Base-by-base conservation (phyloP, 2,113 vertebrate genomes). In the Chamaea fasciata region DNA sequence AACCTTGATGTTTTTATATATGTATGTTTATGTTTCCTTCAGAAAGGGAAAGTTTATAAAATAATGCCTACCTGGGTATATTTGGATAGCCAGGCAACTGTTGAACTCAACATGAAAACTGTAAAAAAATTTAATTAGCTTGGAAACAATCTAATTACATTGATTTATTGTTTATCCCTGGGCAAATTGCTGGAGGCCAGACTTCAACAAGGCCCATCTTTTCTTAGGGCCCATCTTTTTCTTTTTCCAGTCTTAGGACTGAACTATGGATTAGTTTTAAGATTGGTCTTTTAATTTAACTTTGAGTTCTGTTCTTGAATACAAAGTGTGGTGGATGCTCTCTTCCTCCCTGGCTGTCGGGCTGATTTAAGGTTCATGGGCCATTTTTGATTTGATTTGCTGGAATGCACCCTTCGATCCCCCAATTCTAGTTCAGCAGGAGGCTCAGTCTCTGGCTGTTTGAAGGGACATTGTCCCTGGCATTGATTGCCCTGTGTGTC, bases 21-120 rank as follows among this genome's bases (percentile, higher is more conserved):
- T 56, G 42, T 93, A 39, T 87, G 17, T 93, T 97, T 89, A 83
- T 21, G 3, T 93, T 93, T 90, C 80, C 80, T 92, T 81, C 80
- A 78, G 86, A 83, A 89, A 80, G 59, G 33, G 79, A 70, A 92
- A 74, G 64, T 90, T 94, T 90, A 75, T 90, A 78, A 80, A 89
- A 81, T 71, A 83, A 81, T 92, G 59, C 76, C 68, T 94, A 47
- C 30, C 20, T 94, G 35, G 42, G 19, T 86, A 3, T 70, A 30
- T 85, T 93, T 81, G 73, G 73, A 52, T 50, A 74, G n/a, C 44
- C 65, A 68, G 55, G 71, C 59, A 86, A 67, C 30, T 12, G 57
- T 67, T 50, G 63, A 90, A 74, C 33, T 81, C 10, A 2, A 69
- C 22, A 15, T 39, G 26, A 90, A 93, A 86, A 63, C 33, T 65